Evolutionary conservation across 2,113 vertebrate genomes (phyloP), one percentile per base, ranked within the genome.

Genomic region (Alligator mississippiensis): DNA sequence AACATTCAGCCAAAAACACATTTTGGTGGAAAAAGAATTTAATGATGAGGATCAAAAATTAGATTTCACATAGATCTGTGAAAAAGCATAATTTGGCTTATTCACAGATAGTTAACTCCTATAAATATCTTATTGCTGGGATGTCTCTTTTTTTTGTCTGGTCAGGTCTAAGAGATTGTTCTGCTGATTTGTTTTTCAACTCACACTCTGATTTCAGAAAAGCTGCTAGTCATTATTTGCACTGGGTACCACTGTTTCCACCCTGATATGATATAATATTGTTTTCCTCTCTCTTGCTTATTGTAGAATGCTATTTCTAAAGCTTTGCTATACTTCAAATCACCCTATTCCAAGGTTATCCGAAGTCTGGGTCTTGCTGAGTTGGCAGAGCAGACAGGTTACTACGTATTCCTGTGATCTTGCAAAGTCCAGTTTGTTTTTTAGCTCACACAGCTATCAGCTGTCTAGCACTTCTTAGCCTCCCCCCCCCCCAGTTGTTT

Each of bases 61-160:
- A 90, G 38, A 83, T 77, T 47, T 47, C 47, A 47, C 78, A 82
- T 55, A 93, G 68, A 60, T 92, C 66, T 91, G 57, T 82, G 47
- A 92, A 86, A 91, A 92, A 92, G 62, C 83, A 8, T 90, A 17
- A 85, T 88, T 88, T 70, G 86, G 60, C 94, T 97, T 96, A 93
- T 91, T 27, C 84, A 94, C 77, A 93, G 84, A 86, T 11, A 91
- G 66, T 92, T 95, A 91, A 77, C n/a, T 94, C 22, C 63, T 18
- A 82, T 84, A 59, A 80, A 89, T 88, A 55, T 62, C 28, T 4
- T 38, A 54, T 83, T 84, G 22, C 66, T 47, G n/a, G 17, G 30
- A 5, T 19, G 80, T 6, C 38, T 89, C 74, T 95, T 82, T 62
- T 82, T 47, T 89, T 80, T 81, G 58, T 93, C 82, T 94, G 64